Percentiles rank a stretch among this genome's conserved stretches.
Evolutionary conservation across 2,113 vertebrate species (phyloP).

Genomic region (Strix uralensis): DNA sequence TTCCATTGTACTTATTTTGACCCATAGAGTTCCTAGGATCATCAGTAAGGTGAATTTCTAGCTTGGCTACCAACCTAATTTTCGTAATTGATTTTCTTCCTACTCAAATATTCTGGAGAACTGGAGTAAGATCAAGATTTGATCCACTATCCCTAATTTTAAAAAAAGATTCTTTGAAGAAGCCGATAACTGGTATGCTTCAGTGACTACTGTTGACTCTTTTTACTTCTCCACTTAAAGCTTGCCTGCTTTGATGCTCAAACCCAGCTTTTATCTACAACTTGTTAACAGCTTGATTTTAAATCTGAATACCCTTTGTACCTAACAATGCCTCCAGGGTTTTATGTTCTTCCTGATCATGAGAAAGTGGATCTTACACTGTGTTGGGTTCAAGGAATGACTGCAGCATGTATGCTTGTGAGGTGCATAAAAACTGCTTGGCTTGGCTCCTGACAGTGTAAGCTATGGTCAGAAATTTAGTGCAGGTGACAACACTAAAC

Average conservation of each 20-base stretch:
- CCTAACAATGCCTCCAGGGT: background rate
- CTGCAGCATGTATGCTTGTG: background rate
- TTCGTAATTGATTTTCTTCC: background rate
- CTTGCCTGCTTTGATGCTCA: background rate
- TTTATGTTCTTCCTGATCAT: background rate
- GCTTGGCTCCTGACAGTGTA: background rate
- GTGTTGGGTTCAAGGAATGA: background rate
- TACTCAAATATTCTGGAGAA: background rate
- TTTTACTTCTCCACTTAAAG: background rate
- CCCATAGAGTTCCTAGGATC: background rate
- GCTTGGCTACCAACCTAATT: background rate
- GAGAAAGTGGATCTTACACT: background rate
- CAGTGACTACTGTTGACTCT: background rate
- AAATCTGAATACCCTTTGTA: background rate
- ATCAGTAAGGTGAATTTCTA: background rate
- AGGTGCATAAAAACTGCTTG: background rate
- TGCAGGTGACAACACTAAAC: background rate
- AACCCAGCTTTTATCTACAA: background rate
- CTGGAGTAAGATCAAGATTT: background rate
- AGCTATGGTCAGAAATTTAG: background rate
- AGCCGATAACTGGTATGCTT: background rate
- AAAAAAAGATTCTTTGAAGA: background rate
- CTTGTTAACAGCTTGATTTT: background rate
- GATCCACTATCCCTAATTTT: background rate
- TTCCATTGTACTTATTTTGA: background rate